Base-by-base conservation (phyloP, 1,140 invertebrate species). In the Brachionus koreanus region DNA sequence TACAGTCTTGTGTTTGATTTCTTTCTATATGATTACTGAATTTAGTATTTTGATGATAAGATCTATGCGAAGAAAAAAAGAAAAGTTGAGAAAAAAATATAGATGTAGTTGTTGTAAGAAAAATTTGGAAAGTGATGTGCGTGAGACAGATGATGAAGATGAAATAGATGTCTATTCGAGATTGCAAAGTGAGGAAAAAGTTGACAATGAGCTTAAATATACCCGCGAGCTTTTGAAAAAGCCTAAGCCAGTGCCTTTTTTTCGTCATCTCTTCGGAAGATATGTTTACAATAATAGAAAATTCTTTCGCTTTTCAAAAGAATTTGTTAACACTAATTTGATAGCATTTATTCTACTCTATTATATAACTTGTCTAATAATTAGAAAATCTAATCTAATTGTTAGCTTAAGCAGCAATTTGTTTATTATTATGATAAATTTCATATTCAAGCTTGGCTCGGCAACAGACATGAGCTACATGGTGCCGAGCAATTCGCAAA, bases 331-430 rank as follows among this genome's bases (percentile, higher is more conserved):
- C 35, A 82, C 57, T 10, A 46, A 82, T 46, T 61, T 82, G 12
- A 82, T 82, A 35, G 79, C 79, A 2, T 67, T 82, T 69, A 82
- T 82, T 37, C 39, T 82, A 46, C 33, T 65, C 9, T 82, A 82
- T 43, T 82, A 82, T 35, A 35, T 82, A 35, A 82, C 79, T 12
- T 67, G n/a, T 49, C 25, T 79, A 0, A 79, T 79, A 25, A 79
- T 79, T 16, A 25, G 76, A 12, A 79, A 79, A 29, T 79, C 76
- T 12, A 79, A 65, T 61, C 13, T 39, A 61, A 79, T 79, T 13
- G 35, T 79, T 13, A 65, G 76, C 25, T 43, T 79, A 10, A 79
- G 76, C 37, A 79, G 49, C 37, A 79, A 79, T 19, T 61, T 79
- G 37, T 43, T 79, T 13, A 61, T 79, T 4, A 37, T 61, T 2